Base-by-base conservation (phyloP, 35 echinoderm and acorn worm species). In the Hemicentrotus pulcherrimus region DNA sequence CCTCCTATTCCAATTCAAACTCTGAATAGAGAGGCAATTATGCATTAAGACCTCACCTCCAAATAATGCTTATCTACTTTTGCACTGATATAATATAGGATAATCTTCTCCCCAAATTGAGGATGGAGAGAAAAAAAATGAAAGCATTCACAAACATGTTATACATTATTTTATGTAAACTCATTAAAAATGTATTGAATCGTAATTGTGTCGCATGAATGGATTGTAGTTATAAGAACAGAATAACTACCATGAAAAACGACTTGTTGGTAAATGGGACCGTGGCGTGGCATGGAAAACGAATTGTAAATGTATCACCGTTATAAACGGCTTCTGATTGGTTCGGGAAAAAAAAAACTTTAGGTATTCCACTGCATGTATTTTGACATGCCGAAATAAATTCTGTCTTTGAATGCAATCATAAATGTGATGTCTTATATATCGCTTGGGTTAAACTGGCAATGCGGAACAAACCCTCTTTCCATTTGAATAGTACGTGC, bases 41-140 rank as follows among this genome's bases (percentile, higher is more conserved):
- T 86, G 94, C 94, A 95, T 95, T 95, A 95, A 55, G 78, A 47
- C 33, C 28, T 41, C 86, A 78, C 86, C 70, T 95, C 71, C 94
- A 95, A 95, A 88, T 95, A 95, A 46, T 95, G 94, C 94, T 85
- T 95, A 95, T 95, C 94, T 48, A 30, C 46, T 88, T 95, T 95
- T 46, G 47, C 86, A 47, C 31, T 87, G 86, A 48, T 95, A 47
- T 52, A 30, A 9, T 32, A 46, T 22, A 47, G 70, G 47, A 33
- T 86, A 95, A 55, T 60, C 47, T 47, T 48, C 48, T 22, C 50
- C 31, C 30, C 31, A 45, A 47, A 1, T 3, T 13, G 86, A 47
- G 16, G 32, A 50, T 95, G 47, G 45, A 55, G 50, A 45, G 48
- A 16, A 86, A 6, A 86, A 6, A 19, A 33, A 70, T 10, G 16